phyloP scores from a whole-genome alignment of 1,140 invertebrate species.

The Trichonephila inaurata region DNA sequence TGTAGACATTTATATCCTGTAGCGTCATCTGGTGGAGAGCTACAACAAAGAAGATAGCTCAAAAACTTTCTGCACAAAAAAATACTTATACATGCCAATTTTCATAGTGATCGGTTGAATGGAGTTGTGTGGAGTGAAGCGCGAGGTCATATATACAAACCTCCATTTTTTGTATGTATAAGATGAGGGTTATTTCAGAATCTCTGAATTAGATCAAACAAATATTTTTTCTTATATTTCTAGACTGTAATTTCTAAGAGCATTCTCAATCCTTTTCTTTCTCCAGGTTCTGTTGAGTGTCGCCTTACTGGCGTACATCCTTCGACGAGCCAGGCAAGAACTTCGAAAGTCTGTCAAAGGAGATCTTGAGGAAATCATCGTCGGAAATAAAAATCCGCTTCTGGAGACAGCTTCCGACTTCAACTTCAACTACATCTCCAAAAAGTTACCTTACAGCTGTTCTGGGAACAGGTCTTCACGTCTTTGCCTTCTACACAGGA shows the following conservation, averaged over 20 bases:
- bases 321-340: slow-evolving; percentile 50
- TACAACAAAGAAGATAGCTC: too few relatives aligned
- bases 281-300: slow-evolving; percentile 65
- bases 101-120: too few relatives aligned
- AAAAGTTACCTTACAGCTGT: slow-evolving; percentile 59
- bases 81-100: too few relatives aligned
- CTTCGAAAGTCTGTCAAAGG: slow-evolving; percentile 52
- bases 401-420: slow-evolving; percentile 34
- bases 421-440: slow-evolving; percentile 72
- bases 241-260: background rate
- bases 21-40: too few relatives aligned
- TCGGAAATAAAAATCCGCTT: background rate
- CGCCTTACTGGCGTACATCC: slow-evolving; percentile 59
- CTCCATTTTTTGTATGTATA: too few relatives aligned
- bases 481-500: slow-evolving; percentile 69
- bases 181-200: too few relatives aligned
- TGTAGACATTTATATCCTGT: too few relatives aligned
- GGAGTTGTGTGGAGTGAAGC: too few relatives aligned
- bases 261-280: background rate
- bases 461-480: slow-evolving; percentile 52
- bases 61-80: too few relatives aligned
- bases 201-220: too few relatives aligned
- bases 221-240: too few relatives aligned
- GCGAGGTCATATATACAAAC: too few relatives aligned
- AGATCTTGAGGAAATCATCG: slow-evolving; percentile 53